Percentiles rank a stretch among this genome's conserved stretches.
phyloP scores from a whole-genome alignment of 30 jellyfish, hydroid and myxozoan genomes.

The Aurelia sp. region DNA sequence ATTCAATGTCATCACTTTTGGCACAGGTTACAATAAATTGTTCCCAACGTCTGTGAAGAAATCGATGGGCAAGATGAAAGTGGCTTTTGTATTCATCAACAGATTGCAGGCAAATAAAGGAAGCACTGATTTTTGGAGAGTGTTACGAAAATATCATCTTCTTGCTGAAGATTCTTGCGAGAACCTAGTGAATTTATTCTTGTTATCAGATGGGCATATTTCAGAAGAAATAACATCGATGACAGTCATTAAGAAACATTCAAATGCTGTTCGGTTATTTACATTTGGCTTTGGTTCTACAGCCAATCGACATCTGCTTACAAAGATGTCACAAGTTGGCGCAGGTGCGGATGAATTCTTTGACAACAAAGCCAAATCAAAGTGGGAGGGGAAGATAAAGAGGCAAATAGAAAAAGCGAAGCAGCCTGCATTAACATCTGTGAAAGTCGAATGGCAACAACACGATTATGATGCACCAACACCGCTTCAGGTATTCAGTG shows the following conservation, averaged over 20 bases:
- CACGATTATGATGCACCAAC: slow-evolving; percentile 75
- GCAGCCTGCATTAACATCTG: slow-evolving; percentile 82
- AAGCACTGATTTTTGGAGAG: slow-evolving; percentile 89
- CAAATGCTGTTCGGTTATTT: slow-evolving; percentile 59
- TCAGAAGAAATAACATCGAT: slow-evolving; percentile 82
- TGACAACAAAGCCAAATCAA: slow-evolving; percentile 82
- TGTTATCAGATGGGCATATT: slow-evolving; percentile 88
- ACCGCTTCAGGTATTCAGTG: slow-evolving; percentile 77
- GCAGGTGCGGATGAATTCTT: slow-evolving; percentile 78
- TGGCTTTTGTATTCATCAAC: slow-evolving; percentile 16
- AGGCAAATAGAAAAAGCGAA: slow-evolving; percentile 69
- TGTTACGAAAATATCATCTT: slow-evolving; percentile 36
- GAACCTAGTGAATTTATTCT: slow-evolving; percentile 62
- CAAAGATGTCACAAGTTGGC: slow-evolving; percentile 77
- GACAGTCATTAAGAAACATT: slow-evolving; percentile 30
- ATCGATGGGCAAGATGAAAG: neutral
- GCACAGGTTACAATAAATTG: slow-evolving; percentile 44
- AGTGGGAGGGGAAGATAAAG: slow-evolving; percentile 81
- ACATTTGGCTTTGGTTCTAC: slow-evolving; percentile 86
- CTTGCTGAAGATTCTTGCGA: slow-evolving; percentile 31
- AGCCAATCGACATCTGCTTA: slow-evolving; percentile 77
- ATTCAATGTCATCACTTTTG: slow-evolving; percentile 70
- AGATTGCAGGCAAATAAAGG: slow-evolving; percentile 56
- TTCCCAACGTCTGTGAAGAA: slow-evolving; percentile 32
- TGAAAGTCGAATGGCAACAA: slow-evolving; percentile 80